phyloP scores from a whole-genome alignment of 2,888 invertebrate species.

The Cataglyphis albicans region DNA sequence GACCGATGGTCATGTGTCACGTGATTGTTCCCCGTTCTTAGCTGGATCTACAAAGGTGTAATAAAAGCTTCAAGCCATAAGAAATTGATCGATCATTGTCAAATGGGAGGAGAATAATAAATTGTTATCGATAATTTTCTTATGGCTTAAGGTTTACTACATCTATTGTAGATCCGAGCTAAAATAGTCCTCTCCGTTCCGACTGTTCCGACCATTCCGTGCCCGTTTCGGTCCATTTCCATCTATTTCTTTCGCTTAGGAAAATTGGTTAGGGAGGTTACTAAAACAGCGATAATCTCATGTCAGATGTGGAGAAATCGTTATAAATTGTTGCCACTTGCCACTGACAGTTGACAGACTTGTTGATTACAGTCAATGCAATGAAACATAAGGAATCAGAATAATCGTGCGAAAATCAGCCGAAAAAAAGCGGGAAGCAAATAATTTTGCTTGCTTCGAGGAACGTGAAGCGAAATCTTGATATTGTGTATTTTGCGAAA shows the following conservation, averaged over 20 bases:
- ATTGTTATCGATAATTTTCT: too few relatives aligned
- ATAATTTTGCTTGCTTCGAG: not conserved
- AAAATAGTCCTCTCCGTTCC: too few relatives aligned
- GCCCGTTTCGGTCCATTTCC: too few relatives aligned
- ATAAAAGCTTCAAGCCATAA: too few relatives aligned
- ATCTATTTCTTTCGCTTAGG: conserved; percentile 40
- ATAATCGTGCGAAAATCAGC: not conserved
- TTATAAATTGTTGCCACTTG: not conserved
- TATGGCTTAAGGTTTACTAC: too few relatives aligned
- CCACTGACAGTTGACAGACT: not conserved
- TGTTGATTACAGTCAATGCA: not conserved
- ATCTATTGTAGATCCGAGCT: too few relatives aligned
- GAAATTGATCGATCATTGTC: too few relatives aligned
- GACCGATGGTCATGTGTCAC: not conserved
- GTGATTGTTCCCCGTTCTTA: not conserved
- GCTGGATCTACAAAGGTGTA: too few relatives aligned
- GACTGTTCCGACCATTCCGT: too few relatives aligned
- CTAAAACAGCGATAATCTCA: conserved; percentile 40
- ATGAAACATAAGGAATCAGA: not conserved
- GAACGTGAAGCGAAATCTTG: conserved; percentile 51
- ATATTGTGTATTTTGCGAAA: conserved; percentile 19
- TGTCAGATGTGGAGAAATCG: conserved; percentile 11
- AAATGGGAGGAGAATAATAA: too few relatives aligned
- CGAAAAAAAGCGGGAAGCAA: not conserved
- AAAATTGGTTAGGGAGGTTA: conserved; percentile 48